Conservation (phyloP, 1,140 invertebrate genomes). For the Tetragonula clypearis region DNA sequence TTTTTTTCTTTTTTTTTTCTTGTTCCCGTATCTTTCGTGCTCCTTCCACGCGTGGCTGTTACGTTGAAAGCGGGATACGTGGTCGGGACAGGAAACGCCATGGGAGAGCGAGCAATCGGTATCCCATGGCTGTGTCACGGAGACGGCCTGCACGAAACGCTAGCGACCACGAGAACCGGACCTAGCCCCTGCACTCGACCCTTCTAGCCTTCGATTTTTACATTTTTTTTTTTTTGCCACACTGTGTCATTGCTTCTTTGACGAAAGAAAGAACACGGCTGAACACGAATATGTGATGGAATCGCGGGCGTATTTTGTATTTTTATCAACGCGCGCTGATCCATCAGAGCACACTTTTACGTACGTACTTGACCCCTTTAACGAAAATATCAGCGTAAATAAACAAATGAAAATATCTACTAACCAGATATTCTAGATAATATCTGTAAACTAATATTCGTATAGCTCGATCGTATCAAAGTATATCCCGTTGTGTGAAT, state of each 20-base stretch:
- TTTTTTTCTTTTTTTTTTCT: not conserved
- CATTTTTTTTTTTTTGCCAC: not conserved
- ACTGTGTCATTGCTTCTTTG: not conserved
- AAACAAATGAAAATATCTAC: too few relatives aligned
- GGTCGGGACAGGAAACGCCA: conserved; percentile 77
- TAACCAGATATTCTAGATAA: too few relatives aligned
- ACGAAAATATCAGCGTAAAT: too few relatives aligned
- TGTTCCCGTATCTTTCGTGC: not conserved
- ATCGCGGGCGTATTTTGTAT: not conserved
- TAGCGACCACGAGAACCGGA: conserved; percentile 35
- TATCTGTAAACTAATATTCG: too few relatives aligned
- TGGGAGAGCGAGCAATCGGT: conserved; percentile 77
- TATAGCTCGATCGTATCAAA: too few relatives aligned
- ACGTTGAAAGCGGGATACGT: conserved; percentile 67
- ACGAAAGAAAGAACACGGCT: not conserved
- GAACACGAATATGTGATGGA: not conserved
- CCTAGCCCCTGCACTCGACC: not conserved
- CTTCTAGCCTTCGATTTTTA: not conserved
- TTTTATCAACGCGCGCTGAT: not conserved
- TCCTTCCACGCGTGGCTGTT: conserved; percentile 44
- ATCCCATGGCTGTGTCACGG: conserved; percentile 62
- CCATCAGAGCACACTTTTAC: too few relatives aligned
- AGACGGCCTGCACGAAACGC: not conserved
- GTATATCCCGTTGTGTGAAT: too few relatives aligned
- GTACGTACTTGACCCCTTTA: too few relatives aligned